Evolutionary conservation across 2,113 vertebrate genomes (phyloP), one percentile per base, ranked within the genome.

Genomic region (Gasterosteus nipponicus): DNA sequence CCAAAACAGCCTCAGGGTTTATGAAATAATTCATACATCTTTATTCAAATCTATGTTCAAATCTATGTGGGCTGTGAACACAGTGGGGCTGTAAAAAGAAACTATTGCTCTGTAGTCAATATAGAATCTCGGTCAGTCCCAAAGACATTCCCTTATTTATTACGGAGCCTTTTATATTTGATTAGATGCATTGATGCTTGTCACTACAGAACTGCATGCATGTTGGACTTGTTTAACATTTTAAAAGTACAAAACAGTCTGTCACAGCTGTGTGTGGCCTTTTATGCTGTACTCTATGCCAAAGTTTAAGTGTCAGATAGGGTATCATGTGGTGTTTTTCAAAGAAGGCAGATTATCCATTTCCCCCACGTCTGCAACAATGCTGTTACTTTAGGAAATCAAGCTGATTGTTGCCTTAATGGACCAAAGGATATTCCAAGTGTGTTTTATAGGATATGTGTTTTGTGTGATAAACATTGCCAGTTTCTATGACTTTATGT

Each of bases 401-500:
- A 67, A 82, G 59, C 63, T 59, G 44, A 83, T 58, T 64, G 81
- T 83, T 92, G 92, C 92, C 92, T 93, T 93, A 91, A 67, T 63
- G 63, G 69, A 85, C 29, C 41, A 63, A 74, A 10, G 69, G 81
- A 73, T 70, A 72, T 59, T 84, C 39, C 69, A n/a, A n/a, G 9
- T 82, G 75, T 78, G 81, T 84, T 83, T 83, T 65, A 74, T 81
- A 77, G 78, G 75, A 56, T 15, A 26, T 72, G 46, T 66, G 51
- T 76, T 22, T 72, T 7, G 29, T 78, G 12, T 76, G 14, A 75
- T 58, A 31, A 82, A 74, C 31, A n/a, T 58, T 89, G 83, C 72
- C 85, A 86, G 73, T 86, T 77, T 80, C 62, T 70, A 78, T 76
- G 19, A 80, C 18, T 60, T 26, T 62, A 16, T 86, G 54, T 83